phyloP scores from a whole-genome alignment of 2,888 invertebrate genomes.

The Trichogramma evanescens region DNA sequence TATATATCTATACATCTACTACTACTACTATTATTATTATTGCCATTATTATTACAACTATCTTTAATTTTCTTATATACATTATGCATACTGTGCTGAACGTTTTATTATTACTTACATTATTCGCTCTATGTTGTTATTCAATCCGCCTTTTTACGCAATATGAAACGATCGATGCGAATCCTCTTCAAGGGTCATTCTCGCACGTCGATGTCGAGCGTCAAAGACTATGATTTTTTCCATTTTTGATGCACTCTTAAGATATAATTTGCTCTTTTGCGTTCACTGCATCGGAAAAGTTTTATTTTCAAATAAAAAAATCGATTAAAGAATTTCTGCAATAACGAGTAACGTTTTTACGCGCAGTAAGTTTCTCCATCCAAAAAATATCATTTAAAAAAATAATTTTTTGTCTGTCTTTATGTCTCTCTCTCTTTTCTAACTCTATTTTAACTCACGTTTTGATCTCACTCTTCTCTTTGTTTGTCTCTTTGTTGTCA shows the following conservation, averaged over 20 bases:
- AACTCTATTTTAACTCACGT: slow-evolving; percentile 9
- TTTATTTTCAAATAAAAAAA: slow-evolving; percentile 23
- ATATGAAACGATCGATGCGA: too few relatives aligned
- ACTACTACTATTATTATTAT: neutral
- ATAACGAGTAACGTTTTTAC: slow-evolving; percentile 24
- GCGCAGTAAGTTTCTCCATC: slow-evolving; percentile 43
- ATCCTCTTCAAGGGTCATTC: too few relatives aligned
- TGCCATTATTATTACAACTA: slow-evolving; percentile 12
- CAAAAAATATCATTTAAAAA: slow-evolving; percentile 48
- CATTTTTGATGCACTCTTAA: slow-evolving; percentile 37
- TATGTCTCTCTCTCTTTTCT: slow-evolving; percentile 7
- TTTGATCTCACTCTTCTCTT: neutral
- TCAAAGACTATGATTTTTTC: slow-evolving; percentile 23
- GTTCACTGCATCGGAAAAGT: slow-evolving; percentile 36
- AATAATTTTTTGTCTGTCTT: slow-evolving; percentile 27
- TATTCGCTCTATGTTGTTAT: slow-evolving; percentile 29
- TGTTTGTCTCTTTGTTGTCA: slow-evolving; percentile 2
- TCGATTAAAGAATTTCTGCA: slow-evolving; percentile 2
- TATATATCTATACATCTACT: slow-evolving; percentile 18
- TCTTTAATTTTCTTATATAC: slow-evolving; percentile 11
- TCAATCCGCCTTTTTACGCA: neutral
- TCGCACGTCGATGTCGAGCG: too few relatives aligned
- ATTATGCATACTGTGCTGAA: neutral
- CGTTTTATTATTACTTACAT: too few relatives aligned
- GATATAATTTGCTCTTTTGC: slow-evolving; percentile 39